Percentiles rank a stretch among this genome's conserved stretches.
These are phyloP conservation scores for Notospermus geniculatus DNA, from an alignment of 1,140 invertebrate species.

Conservation along the genomic window DNA sequence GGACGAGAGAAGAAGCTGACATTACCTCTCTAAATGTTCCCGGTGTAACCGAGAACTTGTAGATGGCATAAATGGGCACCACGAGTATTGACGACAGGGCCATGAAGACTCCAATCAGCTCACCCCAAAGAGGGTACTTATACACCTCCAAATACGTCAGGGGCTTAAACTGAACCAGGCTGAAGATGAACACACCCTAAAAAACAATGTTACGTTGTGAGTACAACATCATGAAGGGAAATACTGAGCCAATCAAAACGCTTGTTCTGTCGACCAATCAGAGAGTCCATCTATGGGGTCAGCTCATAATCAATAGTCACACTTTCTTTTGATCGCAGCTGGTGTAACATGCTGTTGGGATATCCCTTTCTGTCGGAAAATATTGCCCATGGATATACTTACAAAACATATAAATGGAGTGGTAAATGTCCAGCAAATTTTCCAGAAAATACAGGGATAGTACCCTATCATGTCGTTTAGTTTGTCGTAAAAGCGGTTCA, in stretches of 20 bases:
- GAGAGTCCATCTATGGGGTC: no score
- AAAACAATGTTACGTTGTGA: constrained; percentile 22
- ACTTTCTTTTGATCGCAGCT: no score
- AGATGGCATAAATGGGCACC: constrained; percentile 91
- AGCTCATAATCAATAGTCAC: no score
- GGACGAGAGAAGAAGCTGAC: no score
- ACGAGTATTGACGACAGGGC: constrained; percentile 95
- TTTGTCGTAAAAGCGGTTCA: constrained; percentile 93
- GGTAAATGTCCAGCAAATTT: constrained; percentile 81
- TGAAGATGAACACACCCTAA: constrained; percentile 95
- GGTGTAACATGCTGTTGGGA: no score
- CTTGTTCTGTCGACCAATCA: no score
- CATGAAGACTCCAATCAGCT: constrained; percentile 90
- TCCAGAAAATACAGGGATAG: constrained; percentile 94
- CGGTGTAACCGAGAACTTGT: constrained; percentile 76
- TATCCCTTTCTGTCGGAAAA: no score
- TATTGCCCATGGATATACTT: constrained; percentile 57
- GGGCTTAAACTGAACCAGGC: constrained; percentile 89
- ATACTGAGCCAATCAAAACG: no score
- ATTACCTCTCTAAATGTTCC: constrained; percentile 80
- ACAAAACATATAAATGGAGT: constrained; percentile 93
- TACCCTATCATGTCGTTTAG: constrained; percentile 99
- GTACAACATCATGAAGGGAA: no score
- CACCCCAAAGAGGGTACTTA: constrained; percentile 93
- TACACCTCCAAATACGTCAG: constrained; percentile 93